A percentile compares a stretch with the other conserved stretches of the same genome.
Evolutionary conservation across 2,888 invertebrate species (phyloP).

Genomic region (Drosophila antonietae): DNA sequence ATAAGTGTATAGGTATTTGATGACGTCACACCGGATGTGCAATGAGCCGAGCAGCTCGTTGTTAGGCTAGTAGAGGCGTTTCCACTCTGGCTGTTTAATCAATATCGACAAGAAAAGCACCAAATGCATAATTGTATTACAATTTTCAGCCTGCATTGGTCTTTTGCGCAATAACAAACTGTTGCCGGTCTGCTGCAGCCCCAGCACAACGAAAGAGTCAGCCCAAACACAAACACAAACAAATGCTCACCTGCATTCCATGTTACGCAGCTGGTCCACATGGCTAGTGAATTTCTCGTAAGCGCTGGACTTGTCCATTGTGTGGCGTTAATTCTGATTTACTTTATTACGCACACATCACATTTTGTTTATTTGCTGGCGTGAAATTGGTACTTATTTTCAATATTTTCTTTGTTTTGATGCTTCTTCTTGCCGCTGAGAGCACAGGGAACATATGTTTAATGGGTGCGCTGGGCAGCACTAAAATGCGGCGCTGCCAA

Average conservation of each 20-base stretch:
- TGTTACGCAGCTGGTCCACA: slow-evolving; percentile 83
- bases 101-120: slow-evolving; percentile 9
- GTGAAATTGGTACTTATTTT: slow-evolving; percentile 7
- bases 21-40: slow-evolving; percentile 51
- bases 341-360: slow-evolving; percentile 23
- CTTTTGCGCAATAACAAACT: slow-evolving; percentile 58
- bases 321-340: slow-evolving; percentile 3
- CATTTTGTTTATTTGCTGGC: slow-evolving; percentile 47
- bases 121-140: background rate
- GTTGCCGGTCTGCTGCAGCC: slow-evolving; percentile 62
- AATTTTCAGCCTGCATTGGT: background rate
- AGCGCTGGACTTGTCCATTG: slow-evolving; percentile 80
- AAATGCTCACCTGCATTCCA: slow-evolving; percentile 84
- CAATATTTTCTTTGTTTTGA: slow-evolving; percentile 58
- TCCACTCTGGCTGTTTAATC: slow-evolving; percentile 2
- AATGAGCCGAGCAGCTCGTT: background rate
- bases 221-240: slow-evolving; percentile 4
- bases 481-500: slow-evolving; percentile 33
- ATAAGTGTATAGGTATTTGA: slow-evolving; percentile 16
- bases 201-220: slow-evolving; percentile 6
- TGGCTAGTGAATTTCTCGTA: slow-evolving; percentile 81
- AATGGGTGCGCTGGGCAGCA: slow-evolving; percentile 36
- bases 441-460: slow-evolving; percentile 44
- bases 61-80: background rate
- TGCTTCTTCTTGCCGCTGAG: slow-evolving; percentile 47